Evolutionary conservation across 2,888 invertebrate species (phyloP).

Genomic region (Eupelmus urozonus): DNA sequence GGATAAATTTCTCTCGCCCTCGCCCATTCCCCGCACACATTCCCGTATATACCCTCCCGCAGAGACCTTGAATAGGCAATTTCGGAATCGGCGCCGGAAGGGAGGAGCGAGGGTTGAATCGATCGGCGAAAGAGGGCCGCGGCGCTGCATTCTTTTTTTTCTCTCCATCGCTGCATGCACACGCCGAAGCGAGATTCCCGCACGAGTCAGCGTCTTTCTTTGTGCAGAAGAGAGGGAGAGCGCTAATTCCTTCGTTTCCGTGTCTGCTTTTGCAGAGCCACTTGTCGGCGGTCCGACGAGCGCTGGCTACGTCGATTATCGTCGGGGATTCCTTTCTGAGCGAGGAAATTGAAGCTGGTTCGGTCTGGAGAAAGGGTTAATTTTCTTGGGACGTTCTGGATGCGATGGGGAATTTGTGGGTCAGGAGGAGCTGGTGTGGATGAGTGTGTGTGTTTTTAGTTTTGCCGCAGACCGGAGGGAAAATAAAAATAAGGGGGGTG

Average conservation of each 20-base stretch:
- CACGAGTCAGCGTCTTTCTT: constrained; percentile 43
- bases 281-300: not conserved
- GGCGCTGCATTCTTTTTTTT: not conserved
- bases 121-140: constrained; percentile 2
- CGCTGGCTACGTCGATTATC: not conserved
- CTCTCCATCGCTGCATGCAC: not conserved
- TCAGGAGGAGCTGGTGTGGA: no score
- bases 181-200: constrained; percentile 15
- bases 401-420: no score
- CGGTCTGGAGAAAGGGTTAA: not conserved
- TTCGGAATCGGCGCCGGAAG: constrained; percentile 25
- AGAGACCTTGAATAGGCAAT: constrained; percentile 43
- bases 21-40: no score
- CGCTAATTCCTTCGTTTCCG: constrained; percentile 47
- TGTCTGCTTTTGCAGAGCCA: constrained; percentile 27
- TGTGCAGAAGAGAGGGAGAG: no score
- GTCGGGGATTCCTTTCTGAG: not conserved
- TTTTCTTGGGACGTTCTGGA: no score
- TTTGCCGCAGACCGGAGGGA: no score
- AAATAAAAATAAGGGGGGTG: no score
- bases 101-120: constrained; percentile 9
- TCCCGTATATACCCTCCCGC: not conserved
- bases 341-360: constrained; percentile 1
- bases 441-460: no score
- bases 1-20: not conserved